Conservation (phyloP, 1,140 invertebrate genomes). For the Drosophila yakuba region DNA sequence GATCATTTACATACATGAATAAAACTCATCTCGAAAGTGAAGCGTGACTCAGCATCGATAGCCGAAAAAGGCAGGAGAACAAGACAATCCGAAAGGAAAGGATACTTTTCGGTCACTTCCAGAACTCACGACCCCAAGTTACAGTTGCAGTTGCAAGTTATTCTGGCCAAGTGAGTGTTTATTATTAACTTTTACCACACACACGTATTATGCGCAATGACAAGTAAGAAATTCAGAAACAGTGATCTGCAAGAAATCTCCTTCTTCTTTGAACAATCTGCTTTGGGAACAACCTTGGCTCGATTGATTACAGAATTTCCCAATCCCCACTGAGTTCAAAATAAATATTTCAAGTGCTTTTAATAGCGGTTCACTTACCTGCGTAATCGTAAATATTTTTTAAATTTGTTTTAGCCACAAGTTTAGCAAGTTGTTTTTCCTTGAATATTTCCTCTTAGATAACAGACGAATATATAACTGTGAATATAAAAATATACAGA, state of each 20-base stretch:
- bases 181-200: conserved; percentile 47
- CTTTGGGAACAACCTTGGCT: conserved; percentile 21
- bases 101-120: conserved; percentile 54
- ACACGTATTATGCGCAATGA: conserved; percentile 32
- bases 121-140: conserved; percentile 18
- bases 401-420: background rate
- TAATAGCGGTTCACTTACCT: background rate
- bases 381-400: background rate
- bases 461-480: background rate
- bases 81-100: conserved; percentile 45
- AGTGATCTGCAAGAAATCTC: conserved; percentile 40
- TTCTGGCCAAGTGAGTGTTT: conserved; percentile 68
- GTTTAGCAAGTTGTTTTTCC: background rate
- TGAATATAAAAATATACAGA: background rate
- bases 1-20: conserved; percentile 63
- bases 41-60: conserved; percentile 52
- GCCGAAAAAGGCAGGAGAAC: conserved; percentile 19
- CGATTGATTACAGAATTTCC: conserved; percentile 4
- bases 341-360: conserved; percentile 6
- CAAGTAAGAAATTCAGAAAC: conserved; percentile 41
- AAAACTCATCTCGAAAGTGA: conserved; percentile 60
- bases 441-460: background rate
- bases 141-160: conserved; percentile 41
- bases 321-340: background rate
- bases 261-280: conserved; percentile 6